Evolutionary conservation across 2,113 vertebrate genomes (phyloP), one percentile per base, ranked within the genome.

Genomic region (Pipa parva): DNA sequence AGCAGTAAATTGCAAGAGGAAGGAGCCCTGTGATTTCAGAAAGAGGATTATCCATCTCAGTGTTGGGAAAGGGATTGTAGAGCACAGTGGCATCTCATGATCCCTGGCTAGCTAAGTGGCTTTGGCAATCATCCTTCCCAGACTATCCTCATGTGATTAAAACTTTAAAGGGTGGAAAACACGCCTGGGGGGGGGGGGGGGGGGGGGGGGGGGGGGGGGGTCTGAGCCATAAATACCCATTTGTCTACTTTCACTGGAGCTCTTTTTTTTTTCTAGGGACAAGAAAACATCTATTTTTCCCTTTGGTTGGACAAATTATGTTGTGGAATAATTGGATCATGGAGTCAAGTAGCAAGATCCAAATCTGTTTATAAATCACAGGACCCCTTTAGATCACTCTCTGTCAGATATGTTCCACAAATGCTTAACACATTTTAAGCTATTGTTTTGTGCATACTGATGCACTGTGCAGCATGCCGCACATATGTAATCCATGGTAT

Each of bases 21-120:
- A 59, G 49, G 66, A 70, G 57, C 58, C 58, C 48, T 70, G 58
- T 54, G 58, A 70, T 70, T 70, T 45, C 49, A 61, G 66, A 70
- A 70, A 70, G 66, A 60, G 57, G 66, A 70, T 70, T 70, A 70
- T 70, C 57, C 58, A 70, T 70, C 66, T 70, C 66, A 37, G 58
- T 70, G 66, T 61, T 25, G 33, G 57, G 49, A 59, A 49, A 25
- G 66, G 58, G 66, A 70, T 70, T 70, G 37, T 33, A 70, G 57
- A 61, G 60, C 57, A 58, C 66, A 61, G 12, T 70, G 48, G 66
- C 66, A 70, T 70, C 66, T 54, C 59, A 70, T 70, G 66, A 70
- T 70, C 66, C 64, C 58, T 54, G 66, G 66, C 66, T 70, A 54
- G 66, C 48, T 70, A 70, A 70, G 66, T 70, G 66, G 57, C 66